Evolutionary conservation across 2,888 invertebrate species (phyloP).

Genomic region (Dynastes tityus): DNA sequence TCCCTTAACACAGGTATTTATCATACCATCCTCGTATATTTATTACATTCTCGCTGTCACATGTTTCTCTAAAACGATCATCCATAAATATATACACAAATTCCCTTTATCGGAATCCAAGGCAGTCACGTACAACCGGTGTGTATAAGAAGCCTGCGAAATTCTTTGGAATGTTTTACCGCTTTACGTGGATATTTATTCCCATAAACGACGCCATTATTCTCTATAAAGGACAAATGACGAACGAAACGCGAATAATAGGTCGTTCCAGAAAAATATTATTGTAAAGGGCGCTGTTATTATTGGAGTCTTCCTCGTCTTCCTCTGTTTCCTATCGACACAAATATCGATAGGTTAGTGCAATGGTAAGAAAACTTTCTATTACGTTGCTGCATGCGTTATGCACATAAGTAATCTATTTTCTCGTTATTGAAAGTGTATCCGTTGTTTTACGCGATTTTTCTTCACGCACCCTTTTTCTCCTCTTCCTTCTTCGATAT

Average conservation of each 20-base stretch:
- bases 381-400: neutral
- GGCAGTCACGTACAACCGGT: neutral
- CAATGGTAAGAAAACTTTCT: constrained; percentile 12
- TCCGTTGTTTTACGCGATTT: constrained; percentile 5
- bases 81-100: constrained; percentile 28
- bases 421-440: constrained; percentile 27
- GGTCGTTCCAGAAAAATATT: constrained; percentile 48
- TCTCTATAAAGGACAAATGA: constrained; percentile 44
- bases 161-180: constrained; percentile 38
- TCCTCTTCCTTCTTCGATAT: neutral
- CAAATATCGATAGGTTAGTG: constrained; percentile 26
- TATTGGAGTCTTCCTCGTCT: constrained; percentile 27
- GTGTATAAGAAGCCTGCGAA: constrained; percentile 14
- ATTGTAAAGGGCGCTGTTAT: constrained; percentile 44
- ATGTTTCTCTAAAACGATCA: constrained; percentile 4
- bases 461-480: neutral
- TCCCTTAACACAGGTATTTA: no score
- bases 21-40: neutral
- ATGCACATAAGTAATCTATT: constrained; percentile 18
- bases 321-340: constrained; percentile 3
- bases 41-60: neutral
- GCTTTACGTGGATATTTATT: constrained; percentile 48
- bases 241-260: constrained; percentile 44
- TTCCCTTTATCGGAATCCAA: constrained; percentile 11
- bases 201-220: constrained; percentile 43